Conservation (phyloP, 2,888 invertebrate species). For the Opisthograptis luteolata region DNA sequence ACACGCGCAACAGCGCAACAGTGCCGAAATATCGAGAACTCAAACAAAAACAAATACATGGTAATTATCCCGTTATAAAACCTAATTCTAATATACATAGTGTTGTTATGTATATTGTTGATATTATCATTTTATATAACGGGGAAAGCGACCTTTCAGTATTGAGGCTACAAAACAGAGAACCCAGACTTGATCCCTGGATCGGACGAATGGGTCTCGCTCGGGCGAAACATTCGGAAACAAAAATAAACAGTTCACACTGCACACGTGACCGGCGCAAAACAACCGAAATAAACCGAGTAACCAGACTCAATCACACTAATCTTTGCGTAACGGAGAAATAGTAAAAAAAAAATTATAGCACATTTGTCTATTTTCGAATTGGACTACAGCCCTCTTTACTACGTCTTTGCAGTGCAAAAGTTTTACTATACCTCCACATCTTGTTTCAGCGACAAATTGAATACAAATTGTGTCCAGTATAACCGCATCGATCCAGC, state of each 20-base stretch:
- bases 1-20: too few relatives aligned
- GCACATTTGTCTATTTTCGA: conserved; percentile 33
- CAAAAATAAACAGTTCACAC: conserved; percentile 66
- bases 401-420: conserved; percentile 51
- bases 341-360: conserved; percentile 42
- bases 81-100: too few relatives aligned
- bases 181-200: conserved; percentile 26
- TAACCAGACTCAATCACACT: conserved; percentile 50
- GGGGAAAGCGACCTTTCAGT: conserved; percentile 26
- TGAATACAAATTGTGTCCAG: conserved; percentile 14
- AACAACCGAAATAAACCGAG: conserved; percentile 59
- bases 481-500: conserved; percentile 9
- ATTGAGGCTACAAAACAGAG: conserved; percentile 23
- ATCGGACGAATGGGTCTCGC: conserved; percentile 27
- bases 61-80: too few relatives aligned
- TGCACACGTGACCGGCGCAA: conserved; percentile 58
- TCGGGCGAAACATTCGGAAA: conserved; percentile 45
- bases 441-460: conserved; percentile 10
- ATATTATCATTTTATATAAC: conserved; percentile 10
- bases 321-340: conserved; percentile 48
- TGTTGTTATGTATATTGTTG: too few relatives aligned
- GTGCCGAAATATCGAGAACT: too few relatives aligned
- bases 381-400: conserved; percentile 45
- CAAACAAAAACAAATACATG: too few relatives aligned
- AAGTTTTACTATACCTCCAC: conserved; percentile 8